These are phyloP conservation scores for Corythaixoides concolor DNA, from an alignment of 2,113 vertebrate species.

Conservation along the genomic window DNA sequence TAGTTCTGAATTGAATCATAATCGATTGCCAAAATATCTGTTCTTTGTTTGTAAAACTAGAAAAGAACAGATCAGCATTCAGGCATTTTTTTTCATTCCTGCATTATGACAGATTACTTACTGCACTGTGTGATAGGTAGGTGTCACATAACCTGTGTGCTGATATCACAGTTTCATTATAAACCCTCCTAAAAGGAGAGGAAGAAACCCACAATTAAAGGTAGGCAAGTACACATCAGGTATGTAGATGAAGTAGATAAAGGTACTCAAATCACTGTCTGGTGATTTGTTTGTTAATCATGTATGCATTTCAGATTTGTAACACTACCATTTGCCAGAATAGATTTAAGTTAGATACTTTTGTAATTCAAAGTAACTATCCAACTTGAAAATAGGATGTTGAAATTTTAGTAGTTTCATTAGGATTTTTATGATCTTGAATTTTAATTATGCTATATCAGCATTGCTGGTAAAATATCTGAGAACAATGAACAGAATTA, in stretches of 20 bases:
- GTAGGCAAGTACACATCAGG: not conserved
- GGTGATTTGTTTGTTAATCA: not conserved
- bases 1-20: not conserved
- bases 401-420: constrained; percentile 6
- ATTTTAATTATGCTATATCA: constrained; percentile 34
- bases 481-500: not conserved
- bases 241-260: not conserved
- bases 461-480: constrained; percentile 4
- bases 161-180: not conserved
- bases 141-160: not conserved
- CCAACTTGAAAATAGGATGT: not conserved
- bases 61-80: not conserved
- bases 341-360: not conserved
- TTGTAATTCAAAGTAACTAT: not conserved
- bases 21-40: not conserved
- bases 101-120: not conserved
- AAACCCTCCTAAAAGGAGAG: not conserved
- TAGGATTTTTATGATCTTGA: constrained; percentile 13
- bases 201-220: not conserved
- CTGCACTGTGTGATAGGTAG: not conserved
- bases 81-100: not conserved
- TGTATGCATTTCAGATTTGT: not conserved
- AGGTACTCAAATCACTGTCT: not conserved
- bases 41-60: not conserved
- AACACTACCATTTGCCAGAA: not conserved